These are phyloP conservation scores for Crenuchus spilurus DNA, from an alignment of 2,797 vertebrate species.

Conservation along the genomic window DNA sequence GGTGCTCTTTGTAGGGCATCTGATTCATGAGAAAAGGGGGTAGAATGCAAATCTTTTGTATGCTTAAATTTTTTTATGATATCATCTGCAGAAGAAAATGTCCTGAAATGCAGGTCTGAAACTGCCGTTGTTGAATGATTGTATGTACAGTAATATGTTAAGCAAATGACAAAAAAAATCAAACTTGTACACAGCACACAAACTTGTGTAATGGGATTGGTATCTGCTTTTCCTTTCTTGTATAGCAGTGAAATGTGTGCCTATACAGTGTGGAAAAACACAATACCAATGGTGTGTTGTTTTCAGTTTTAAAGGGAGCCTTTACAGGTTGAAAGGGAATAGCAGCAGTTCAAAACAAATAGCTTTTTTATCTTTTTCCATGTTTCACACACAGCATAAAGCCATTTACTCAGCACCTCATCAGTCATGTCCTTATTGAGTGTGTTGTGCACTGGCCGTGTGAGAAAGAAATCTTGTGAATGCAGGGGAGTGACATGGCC, in stretches of 20 bases:
- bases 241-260: no score
- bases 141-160: no score
- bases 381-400: neutral
- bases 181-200: no score
- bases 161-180: no score
- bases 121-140: no score
- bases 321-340: neutral
- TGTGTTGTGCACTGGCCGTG: conserved; percentile 5
- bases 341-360: neutral
- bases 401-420: conserved; percentile 8
- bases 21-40: conserved; percentile 1
- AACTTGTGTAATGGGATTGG: no score
- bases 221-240: no score
- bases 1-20: conserved; percentile 14
- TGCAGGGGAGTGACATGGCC: conserved; percentile 11
- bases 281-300: neutral
- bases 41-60: neutral
- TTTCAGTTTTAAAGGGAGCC: neutral
- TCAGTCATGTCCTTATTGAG: conserved; percentile 15
- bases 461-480: neutral
- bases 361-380: neutral
- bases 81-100: no score
- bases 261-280: neutral
- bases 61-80: no score
- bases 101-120: no score